Conservation (phyloP, 2,113 vertebrate species). For the Coregonus clupeaformis region DNA sequence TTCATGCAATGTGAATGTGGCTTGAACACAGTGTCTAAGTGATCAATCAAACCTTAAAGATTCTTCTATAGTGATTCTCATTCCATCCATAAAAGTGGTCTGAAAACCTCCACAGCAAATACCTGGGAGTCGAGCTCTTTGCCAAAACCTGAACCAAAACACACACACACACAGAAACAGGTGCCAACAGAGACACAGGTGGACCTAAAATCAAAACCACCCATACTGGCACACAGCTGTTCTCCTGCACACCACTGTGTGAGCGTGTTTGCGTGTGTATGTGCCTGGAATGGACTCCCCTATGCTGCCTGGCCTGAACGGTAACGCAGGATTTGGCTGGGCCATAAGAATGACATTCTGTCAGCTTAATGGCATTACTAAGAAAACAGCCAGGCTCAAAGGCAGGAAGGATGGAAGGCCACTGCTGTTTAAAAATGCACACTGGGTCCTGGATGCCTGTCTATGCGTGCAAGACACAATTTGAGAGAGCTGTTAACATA, state of each 20-base stretch:
- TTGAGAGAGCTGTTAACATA: neutral
- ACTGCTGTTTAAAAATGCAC: constrained; percentile 14
- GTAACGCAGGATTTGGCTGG: constrained; percentile 16
- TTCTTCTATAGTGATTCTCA: neutral
- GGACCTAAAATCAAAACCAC: constrained; percentile 48
- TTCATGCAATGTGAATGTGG: neutral
- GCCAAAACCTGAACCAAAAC: constrained; percentile 43
- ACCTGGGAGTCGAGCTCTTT: constrained; percentile 18
- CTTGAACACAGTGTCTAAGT: too few species aligned
- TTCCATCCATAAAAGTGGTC: constrained; percentile 18
- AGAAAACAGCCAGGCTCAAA: constrained; percentile 39
- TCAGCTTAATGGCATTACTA: constrained; percentile 36
- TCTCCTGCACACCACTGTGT: too few species aligned
- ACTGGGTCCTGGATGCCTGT: neutral
- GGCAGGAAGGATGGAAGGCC: constrained; percentile 17
- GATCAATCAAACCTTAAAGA: too few species aligned
- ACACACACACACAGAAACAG: constrained; percentile 2
- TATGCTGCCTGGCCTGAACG: neutral
- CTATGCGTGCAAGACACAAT: constrained; percentile 13
- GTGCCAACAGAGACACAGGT: constrained; percentile 54
- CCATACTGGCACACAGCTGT: constrained; percentile 19
- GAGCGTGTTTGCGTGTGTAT: neutral
- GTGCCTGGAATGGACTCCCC: neutral
- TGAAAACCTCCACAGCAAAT: constrained; percentile 7
- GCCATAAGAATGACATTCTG: constrained; percentile 21